A percentile compares a stretch with the other conserved stretches of the same genome.
phyloP scores from a whole-genome alignment of 2,113 vertebrate genomes.

The Pluvialis apricaria region DNA sequence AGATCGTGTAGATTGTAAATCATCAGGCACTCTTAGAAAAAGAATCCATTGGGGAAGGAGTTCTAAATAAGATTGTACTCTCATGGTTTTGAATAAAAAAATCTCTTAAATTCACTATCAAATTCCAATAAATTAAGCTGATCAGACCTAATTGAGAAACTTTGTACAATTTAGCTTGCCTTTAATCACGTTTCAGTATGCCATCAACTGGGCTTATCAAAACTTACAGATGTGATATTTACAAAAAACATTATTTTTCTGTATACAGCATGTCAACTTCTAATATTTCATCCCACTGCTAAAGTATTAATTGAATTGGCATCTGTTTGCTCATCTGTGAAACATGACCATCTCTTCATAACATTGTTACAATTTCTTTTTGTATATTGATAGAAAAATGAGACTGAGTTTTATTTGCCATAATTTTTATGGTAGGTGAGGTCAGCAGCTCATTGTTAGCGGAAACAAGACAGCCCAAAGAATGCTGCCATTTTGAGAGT shows the following conservation, averaged over 20 bases:
- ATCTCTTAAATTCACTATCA: conserved; percentile 5
- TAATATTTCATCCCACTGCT: not conserved
- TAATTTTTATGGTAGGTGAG: not conserved
- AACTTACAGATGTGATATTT: not conserved
- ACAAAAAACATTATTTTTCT: not conserved
- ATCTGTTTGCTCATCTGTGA: not conserved
- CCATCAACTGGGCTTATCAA: not conserved
- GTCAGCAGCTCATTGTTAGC: not conserved
- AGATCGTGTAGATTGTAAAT: not conserved
- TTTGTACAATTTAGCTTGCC: conserved; percentile 43
- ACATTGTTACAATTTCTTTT: not conserved
- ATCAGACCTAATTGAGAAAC: conserved; percentile 35
- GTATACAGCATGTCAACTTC: not conserved
- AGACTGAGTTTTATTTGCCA: not conserved
- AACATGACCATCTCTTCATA: not conserved
- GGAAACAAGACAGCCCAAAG: not conserved
- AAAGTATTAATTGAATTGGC: not conserved
- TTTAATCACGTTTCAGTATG: not conserved
- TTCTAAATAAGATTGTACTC: conserved; percentile 28
- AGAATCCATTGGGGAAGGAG: conserved; percentile 8
- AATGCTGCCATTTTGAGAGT: not conserved
- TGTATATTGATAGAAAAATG: not conserved
- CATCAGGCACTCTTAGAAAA: conserved; percentile 2
- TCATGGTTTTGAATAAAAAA: conserved; percentile 44
- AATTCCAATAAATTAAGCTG: conserved; percentile 30